Base-by-base conservation (phyloP, 2,888 invertebrate genomes). In the Eurytoma adleriae region DNA sequence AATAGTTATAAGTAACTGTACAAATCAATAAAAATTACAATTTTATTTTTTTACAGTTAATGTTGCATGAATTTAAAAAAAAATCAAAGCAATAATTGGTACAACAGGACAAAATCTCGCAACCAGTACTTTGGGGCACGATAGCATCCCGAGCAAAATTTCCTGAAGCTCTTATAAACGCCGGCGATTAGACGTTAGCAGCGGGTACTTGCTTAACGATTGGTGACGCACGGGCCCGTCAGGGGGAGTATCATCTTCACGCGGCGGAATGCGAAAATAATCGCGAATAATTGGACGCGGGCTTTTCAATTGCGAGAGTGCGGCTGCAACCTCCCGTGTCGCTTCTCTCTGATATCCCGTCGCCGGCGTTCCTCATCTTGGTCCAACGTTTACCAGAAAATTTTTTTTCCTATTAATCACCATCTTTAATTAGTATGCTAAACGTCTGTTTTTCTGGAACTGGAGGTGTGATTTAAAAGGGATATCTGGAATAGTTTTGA, bases 281-380 rank as follows among this genome's bases (percentile, higher is more conserved):
- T 78, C 77, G 57, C 57, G 70, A 77, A 77, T 71, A 72, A 78
- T 78, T 67, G 78, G 59, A n/a, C 40, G 50, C 30, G 20, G 16
- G 71, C 30, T 18, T 72, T 78, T 72, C 78, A 78, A 78, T 78
- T 78, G 67, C 24, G 24, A 48, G 64, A 54, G 48, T 14, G 13
- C 67, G 3, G 40, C 40, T 10, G 40, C 10, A 40, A 40, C 10
- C 10, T 7, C 40, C 40, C 10, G 40, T 10, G 40, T 40, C 40
- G 40, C 7, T 10, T 40, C 40, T 40, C 10, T 7, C 7, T 40
- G 10, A 0, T 10, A 40, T 7, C 40, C 40, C 10, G 1, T 40
- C 40, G 7, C 10, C 10, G 7, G 7, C 10, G 7, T 40, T 40
- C 40, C 40, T 7, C 40, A 10, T 40, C 40, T 10, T 10, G 10